Evolutionary conservation across 2,888 invertebrate species (phyloP), one percentile per base, ranked within the genome.

Genomic region (Acronicta alni): DNA sequence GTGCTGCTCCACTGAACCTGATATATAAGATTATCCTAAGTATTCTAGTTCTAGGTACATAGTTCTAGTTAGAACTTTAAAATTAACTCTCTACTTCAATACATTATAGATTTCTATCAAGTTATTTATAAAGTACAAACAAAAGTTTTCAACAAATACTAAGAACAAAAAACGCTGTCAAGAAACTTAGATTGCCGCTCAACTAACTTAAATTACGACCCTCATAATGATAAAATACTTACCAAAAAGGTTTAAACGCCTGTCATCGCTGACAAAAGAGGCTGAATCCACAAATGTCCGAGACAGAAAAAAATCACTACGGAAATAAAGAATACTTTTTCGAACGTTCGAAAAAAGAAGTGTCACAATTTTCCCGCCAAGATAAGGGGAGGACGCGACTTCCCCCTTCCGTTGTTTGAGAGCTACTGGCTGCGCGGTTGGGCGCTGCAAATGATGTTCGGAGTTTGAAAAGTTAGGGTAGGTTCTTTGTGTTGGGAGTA

Each of bases 381-480:
- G 58, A 56, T 51, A 38, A 58, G 62, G 54, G 69, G 41, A 57
- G 48, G 58, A 74, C 64, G 74, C 89, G 80, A 77, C 84, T 81
- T 64, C 76, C 79, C 83, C 63, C 77, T 57, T 18, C 66, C 57
- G 75, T 43, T 46, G 81, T 69, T 68, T 64, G 73, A 79, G 83
- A 83, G 85, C 71, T 75, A 92, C 92, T 92, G 89, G 73, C 68
- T 47, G 58, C 64, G 71, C 53, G 64, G 75, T 71, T 64, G 78
- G 80, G 79, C 75, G 81, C 84, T 85, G 84, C 80, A 83, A 87
- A 86, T 87, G 85, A 89, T 80, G 80, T 83, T 85, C 84, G 61
- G 77, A 87, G 83, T 88, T 89, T 83, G 78, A 83, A 86, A 85
- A 77, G 80, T 76, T 77, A 75, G 67, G 79, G 80, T 67, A 72